Evolutionary conservation across 2,113 vertebrate genomes (phyloP), one percentile per base, ranked within the genome.

Genomic region (Oncorhynchus mykiss): DNA sequence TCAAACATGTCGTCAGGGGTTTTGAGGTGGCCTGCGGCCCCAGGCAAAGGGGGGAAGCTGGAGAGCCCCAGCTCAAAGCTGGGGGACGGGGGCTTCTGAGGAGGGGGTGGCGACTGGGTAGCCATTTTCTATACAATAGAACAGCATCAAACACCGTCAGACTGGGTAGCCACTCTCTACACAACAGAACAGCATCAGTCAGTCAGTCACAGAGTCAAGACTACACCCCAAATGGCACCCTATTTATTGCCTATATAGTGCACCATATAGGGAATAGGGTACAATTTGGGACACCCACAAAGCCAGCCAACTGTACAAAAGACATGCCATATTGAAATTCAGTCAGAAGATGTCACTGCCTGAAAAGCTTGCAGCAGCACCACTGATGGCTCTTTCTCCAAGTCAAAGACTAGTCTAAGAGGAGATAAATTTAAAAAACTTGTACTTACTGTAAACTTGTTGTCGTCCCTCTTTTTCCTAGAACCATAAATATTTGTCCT

Each of bases 391-490:
- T 51, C 14, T 51, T 14, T n/a, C 59, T 22, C 57, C 34, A 34
- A 20, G 62, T n/a, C n/a, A 65, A 14, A 65, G 13, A 25, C 65
- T 16, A 45, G 39, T 12, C 65, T 18, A 54, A 14, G n/a, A 4
- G 72, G 2, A 68, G 68, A 24, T 31, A 27, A 34, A 59, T 8
- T 0, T 5, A 14, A 2, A 81, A 13, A 1, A 81, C 1, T 3
- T 5, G 67, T 80, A 95, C 97, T 97, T 85, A 99, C 98, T 92
- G 96, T 94, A 91, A 97, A 99, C 90, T 97, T 99, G 84, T 97
- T 99, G 84, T 99, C 97, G 51, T 99, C 98, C 82, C 97, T 95
- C 88, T 97, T 98, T 94, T 98, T 99, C 87, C 96, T 95, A 93
- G 94, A 98, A 85, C 95, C 93, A 76, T 95, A 99, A 39, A 95